Conservation (phyloP, 1,140 invertebrate genomes). For the Olivierus martensii region DNA sequence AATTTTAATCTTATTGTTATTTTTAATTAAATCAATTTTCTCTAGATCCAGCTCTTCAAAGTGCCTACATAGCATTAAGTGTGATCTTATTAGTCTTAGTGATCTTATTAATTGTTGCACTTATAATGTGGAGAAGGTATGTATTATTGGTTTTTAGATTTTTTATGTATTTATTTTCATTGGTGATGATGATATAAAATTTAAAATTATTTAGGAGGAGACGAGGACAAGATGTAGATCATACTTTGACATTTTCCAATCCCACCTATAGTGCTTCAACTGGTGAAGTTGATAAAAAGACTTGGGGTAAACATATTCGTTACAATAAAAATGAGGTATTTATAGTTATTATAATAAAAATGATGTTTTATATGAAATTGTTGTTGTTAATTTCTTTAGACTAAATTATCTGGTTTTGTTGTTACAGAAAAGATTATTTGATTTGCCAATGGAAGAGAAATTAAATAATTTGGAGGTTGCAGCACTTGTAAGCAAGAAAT, state of each 20-base stretch:
- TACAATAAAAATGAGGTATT: slow-evolving; percentile 43
- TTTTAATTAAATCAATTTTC: neutral
- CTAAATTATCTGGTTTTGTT: neutral
- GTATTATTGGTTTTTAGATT: too few species aligned
- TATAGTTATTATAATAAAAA: slow-evolving; percentile 50
- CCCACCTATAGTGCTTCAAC: slow-evolving; percentile 58
- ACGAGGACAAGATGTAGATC: slow-evolving; percentile 40
- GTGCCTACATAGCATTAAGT: slow-evolving; percentile 14
- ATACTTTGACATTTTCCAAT: slow-evolving; percentile 57
- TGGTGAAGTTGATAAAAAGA: slow-evolving; percentile 42
- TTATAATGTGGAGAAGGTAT: slow-evolving; percentile 28
- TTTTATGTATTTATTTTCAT: too few species aligned
- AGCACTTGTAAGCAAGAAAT: slow-evolving; percentile 18
- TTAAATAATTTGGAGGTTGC: slow-evolving; percentile 22
- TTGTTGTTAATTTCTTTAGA: too few species aligned
- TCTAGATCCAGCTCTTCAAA: slow-evolving; percentile 13
- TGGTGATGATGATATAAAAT: too few species aligned
- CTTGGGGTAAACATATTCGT: slow-evolving; percentile 52
- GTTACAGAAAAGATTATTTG: slow-evolving; percentile 1
- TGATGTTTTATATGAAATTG: slow-evolving; percentile 18
- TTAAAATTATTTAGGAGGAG: slow-evolving; percentile 32
- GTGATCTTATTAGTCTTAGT: slow-evolving; percentile 11
- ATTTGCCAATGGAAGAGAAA: slow-evolving; percentile 11
- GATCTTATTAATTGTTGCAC: slow-evolving; percentile 8
- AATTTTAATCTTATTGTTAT: neutral